A percentile compares a stretch with the other conserved stretches of the same genome.
These are phyloP conservation scores for Lophotriccus pileatus DNA, from an alignment of 2,797 vertebrate genomes.

Conservation along the genomic window DNA sequence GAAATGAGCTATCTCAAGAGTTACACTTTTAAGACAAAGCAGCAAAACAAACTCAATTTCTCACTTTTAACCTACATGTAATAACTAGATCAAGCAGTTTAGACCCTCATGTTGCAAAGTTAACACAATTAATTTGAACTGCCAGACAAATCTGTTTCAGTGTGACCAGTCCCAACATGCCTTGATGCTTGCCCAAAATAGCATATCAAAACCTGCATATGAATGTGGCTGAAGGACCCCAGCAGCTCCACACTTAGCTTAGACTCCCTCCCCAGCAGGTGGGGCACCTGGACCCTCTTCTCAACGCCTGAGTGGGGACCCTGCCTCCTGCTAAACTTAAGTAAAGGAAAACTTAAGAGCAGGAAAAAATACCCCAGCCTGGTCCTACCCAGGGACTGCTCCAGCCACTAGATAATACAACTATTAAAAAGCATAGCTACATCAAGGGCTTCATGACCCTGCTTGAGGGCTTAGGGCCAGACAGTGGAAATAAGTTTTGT, in stretches of 20 bases:
- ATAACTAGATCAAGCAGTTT: background rate
- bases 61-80: background rate
- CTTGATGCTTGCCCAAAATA: background rate
- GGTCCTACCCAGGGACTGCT: background rate
- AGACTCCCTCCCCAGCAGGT: background rate
- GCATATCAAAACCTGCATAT: background rate
- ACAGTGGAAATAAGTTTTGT: background rate
- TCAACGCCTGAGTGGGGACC: background rate
- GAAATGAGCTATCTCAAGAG: conserved; percentile 13
- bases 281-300: background rate
- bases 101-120: background rate
- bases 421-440: background rate
- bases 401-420: background rate
- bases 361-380: background rate
- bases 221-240: background rate
- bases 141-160: background rate
- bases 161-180: background rate
- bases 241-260: background rate
- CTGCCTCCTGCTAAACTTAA: background rate
- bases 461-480: background rate
- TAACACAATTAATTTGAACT: background rate
- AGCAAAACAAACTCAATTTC: conserved; percentile 1
- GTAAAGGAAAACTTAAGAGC: background rate
- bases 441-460: fast-evolving
- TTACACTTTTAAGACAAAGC: conserved; percentile 15